Evolutionary conservation across 2,888 invertebrate species (phyloP).

Genomic region (Lycaena phlaeas): DNA sequence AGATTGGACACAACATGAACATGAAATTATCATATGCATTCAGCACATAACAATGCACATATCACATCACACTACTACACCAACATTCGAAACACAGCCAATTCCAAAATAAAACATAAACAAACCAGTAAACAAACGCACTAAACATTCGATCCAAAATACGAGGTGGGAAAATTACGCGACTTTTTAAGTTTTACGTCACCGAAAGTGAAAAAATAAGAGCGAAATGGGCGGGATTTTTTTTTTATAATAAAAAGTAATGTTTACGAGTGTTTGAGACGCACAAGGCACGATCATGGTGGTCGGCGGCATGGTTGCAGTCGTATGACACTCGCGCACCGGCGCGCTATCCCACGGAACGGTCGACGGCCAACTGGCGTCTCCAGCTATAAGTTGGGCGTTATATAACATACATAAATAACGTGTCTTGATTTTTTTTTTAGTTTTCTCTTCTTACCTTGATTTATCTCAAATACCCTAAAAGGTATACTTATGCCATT

Average conservation of each 20-base stretch:
- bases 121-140: slow-evolving; percentile 51
- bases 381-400: too few relatives aligned
- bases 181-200: slow-evolving; percentile 22
- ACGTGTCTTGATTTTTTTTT: background rate
- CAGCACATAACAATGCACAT: too few relatives aligned
- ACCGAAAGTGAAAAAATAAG: slow-evolving; percentile 18
- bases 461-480: too few relatives aligned
- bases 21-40: too few relatives aligned
- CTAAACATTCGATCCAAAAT: slow-evolving; percentile 37
- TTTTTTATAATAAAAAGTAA: slow-evolving; percentile 15
- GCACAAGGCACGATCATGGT: slow-evolving; percentile 69
- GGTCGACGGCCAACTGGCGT: slow-evolving; percentile 63
- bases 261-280: slow-evolving; percentile 36
- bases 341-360: slow-evolving; percentile 58
- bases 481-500: too few relatives aligned
- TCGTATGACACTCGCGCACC: slow-evolving; percentile 36
- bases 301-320: slow-evolving; percentile 65
- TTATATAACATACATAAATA: too few relatives aligned
- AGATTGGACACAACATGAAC: slow-evolving; percentile 7
- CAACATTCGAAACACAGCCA: slow-evolving; percentile 57
- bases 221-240: background rate
- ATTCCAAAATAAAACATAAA: slow-evolving; percentile 65
- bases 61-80: slow-evolving; percentile 4
- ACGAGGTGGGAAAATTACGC: too few relatives aligned
- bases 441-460: too few relatives aligned